Conservation (phyloP, 2,888 invertebrate species). For the Homarus gammarus region DNA sequence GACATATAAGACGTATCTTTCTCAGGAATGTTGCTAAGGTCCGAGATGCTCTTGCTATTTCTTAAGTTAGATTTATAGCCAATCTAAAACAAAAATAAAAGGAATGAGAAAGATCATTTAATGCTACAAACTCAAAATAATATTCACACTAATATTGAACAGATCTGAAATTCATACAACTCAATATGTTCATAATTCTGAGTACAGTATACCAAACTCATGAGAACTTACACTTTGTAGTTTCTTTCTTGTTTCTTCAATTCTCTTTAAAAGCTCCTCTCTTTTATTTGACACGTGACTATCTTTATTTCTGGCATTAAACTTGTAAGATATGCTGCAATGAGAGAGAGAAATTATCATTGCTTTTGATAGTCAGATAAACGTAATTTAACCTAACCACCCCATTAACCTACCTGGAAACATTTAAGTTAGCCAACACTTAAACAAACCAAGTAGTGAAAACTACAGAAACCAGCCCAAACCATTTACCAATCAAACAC, state of each 20-base stretch:
- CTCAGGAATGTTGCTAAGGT: slow-evolving; percentile 86
- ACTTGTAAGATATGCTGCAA: slow-evolving; percentile 75
- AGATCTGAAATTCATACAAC: no score
- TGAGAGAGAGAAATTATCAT: neutral
- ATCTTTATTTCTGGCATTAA: slow-evolving; percentile 74
- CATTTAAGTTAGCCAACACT: no score
- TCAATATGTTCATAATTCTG: neutral
- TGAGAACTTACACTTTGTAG: slow-evolving; percentile 88
- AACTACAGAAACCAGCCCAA: no score
- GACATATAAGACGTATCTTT: slow-evolving; percentile 79
- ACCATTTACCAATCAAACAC: no score
- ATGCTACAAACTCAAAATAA: neutral
- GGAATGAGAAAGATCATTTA: neutral
- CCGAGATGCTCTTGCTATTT: slow-evolving; percentile 91
- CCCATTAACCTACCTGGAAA: no score
- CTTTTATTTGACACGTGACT: slow-evolving; percentile 81
- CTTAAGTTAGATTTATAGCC: slow-evolving; percentile 89
- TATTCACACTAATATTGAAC: neutral
- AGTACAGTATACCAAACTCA: neutral
- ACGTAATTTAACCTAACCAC: no score
- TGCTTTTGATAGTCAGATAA: neutral
- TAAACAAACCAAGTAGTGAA: no score
- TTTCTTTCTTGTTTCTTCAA: slow-evolving; percentile 91
- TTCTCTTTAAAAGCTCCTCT: slow-evolving; percentile 89
- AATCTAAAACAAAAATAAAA: slow-evolving; percentile 81